Percentiles rank a stretch among this genome's conserved stretches.
These are phyloP conservation scores for Spisula solida DNA, from an alignment of 2,888 invertebrate species.

Conservation along the genomic window DNA sequence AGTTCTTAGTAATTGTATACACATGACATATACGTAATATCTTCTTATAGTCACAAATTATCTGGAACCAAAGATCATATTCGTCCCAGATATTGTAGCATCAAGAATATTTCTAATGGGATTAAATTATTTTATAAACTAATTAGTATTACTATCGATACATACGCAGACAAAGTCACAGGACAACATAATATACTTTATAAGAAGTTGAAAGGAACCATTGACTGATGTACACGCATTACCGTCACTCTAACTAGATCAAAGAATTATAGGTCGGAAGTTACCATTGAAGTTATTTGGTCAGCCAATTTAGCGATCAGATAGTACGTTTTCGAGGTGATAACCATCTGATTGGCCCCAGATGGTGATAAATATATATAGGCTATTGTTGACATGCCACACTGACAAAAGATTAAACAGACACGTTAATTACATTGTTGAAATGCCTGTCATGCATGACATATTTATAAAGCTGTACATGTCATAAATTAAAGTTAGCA, in stretches of 20 bases:
- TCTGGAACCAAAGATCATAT: too few relatives aligned
- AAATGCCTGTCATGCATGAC: neutral
- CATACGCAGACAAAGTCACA: too few relatives aligned
- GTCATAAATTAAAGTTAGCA: neutral
- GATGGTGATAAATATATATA: neutral
- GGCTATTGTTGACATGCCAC: neutral
- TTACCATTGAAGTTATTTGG: neutral
- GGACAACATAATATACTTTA: too few relatives aligned
- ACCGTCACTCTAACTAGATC: neutral
- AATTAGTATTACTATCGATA: too few relatives aligned
- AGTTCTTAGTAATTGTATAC: too few relatives aligned
- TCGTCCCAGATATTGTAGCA: too few relatives aligned
- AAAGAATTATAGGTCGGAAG: neutral
- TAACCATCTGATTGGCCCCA: neutral
- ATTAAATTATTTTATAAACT: too few relatives aligned
- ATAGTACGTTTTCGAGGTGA: neutral
- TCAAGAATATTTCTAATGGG: too few relatives aligned
- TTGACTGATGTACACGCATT: too few relatives aligned
- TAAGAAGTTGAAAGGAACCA: too few relatives aligned
- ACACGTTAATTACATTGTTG: constrained; percentile 3
- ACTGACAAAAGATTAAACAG: neutral
- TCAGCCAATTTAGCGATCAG: neutral
- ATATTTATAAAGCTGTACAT: neutral
- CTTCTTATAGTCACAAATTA: too few relatives aligned
- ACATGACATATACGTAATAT: too few relatives aligned